phyloP scores from a whole-genome alignment of 2,113 vertebrate genomes.

The Isichthys henryi region DNA sequence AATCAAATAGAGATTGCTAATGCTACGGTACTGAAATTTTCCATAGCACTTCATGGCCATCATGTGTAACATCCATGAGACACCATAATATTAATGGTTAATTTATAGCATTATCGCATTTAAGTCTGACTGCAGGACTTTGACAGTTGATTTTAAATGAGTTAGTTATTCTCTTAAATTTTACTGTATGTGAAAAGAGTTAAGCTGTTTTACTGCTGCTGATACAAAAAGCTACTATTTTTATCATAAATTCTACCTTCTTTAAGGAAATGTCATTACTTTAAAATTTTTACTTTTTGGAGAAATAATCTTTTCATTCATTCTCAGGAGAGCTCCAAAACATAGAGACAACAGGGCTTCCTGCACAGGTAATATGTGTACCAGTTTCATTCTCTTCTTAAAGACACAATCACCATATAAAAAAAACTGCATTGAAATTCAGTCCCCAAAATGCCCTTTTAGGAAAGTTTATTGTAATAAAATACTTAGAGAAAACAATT shows the following conservation, averaged over 20 bases:
- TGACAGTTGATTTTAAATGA: neutral
- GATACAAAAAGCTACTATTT: constrained; percentile 22
- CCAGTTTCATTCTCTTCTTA: neutral
- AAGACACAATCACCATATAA: neutral
- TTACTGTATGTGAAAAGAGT: neutral
- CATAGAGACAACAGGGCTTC: neutral
- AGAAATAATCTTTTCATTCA: neutral
- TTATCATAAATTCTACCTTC: constrained; percentile 8
- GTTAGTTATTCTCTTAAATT: neutral
- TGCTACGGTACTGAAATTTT: neutral
- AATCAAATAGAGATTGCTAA: neutral
- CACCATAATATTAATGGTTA: neutral
- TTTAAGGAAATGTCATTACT: neutral
- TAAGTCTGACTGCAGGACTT: neutral
- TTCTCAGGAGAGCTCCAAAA: constrained; percentile 5
- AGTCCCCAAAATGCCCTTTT: neutral
- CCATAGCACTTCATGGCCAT: neutral
- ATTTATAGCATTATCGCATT: neutral
- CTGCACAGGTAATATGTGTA: neutral
- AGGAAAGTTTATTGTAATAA: neutral
- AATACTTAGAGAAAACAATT: neutral
- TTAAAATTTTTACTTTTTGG: neutral
- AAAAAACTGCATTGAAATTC: neutral
- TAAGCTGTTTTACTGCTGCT: constrained; percentile 2
- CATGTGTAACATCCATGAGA: neutral